phyloP scores from a whole-genome alignment of 2,888 invertebrate species.

The Synanthedon andrenaeformis region DNA sequence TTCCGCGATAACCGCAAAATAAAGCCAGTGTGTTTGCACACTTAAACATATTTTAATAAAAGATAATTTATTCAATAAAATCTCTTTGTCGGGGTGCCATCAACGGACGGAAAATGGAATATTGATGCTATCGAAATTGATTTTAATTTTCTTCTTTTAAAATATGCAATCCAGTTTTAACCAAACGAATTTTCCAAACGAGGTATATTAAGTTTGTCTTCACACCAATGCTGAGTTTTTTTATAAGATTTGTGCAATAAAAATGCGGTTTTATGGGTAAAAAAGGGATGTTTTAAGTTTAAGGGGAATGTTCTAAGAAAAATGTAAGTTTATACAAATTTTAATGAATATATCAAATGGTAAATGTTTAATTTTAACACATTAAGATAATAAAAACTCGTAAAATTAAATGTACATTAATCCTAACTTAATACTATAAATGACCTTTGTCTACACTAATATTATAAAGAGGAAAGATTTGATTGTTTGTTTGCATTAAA shows the following conservation, averaged over 20 bases:
- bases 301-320: too few relatives aligned
- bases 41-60: slow-evolving; percentile 48
- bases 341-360: too few relatives aligned
- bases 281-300: too few relatives aligned
- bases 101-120: slow-evolving; percentile 52
- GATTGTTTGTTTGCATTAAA: too few relatives aligned
- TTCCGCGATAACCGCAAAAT: slow-evolving; percentile 2
- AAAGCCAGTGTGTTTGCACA: not conserved
- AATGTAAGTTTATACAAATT: too few relatives aligned
- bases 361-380: too few relatives aligned
- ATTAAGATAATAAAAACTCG: too few relatives aligned
- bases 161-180: slow-evolving; percentile 25
- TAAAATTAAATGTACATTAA: too few relatives aligned
- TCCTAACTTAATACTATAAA: too few relatives aligned
- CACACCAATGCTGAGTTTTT: not conserved
- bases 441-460: too few relatives aligned
- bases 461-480: too few relatives aligned
- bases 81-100: slow-evolving; percentile 48
- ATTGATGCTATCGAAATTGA: slow-evolving; percentile 48
- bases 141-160: slow-evolving; percentile 37
- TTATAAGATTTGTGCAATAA: not conserved
- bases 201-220: not conserved
- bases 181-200: slow-evolving; percentile 5
- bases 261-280: too few relatives aligned
- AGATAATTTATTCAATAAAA: slow-evolving; percentile 64